Evolutionary conservation across 2,113 vertebrate species (phyloP), one percentile per base, ranked within the genome.

Genomic region (Tenrec ecaudatus): DNA sequence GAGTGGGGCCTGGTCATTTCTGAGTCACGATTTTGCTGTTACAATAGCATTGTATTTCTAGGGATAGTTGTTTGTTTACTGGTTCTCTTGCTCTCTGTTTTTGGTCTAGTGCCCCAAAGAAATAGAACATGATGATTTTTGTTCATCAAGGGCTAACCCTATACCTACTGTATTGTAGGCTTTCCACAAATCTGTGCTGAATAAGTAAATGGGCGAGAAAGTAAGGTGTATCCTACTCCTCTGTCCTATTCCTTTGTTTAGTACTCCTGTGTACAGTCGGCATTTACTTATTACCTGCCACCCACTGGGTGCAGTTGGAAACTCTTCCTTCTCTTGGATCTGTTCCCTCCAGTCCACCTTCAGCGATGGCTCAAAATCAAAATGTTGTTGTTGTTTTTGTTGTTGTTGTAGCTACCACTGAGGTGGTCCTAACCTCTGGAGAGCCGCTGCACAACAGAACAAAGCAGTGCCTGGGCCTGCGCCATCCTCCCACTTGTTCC

Each of bases 21-120:
- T 53, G 47, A 53, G 47, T 53, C 47, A 53, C 47, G 47, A 53
- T 53, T 53, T 53, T 53, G 47, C 47, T 12, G 47, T 53, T 53
- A 5, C 47, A 53, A 53, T 31, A 88, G 33, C 33, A 57, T 25
- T 47, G 27, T 27, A 31, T 43, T 94, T 68, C n/a, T 0, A 29
- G 6, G 19, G 23, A 3, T 75, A 36, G 75, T 89, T 43, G 43
- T 86, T 89, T 90, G 33, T 29, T 90, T 90, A n/a, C 40, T 90
- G n/a, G 77, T 12, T 86, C 33, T 86, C 33, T 88, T 33, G n/a
- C 17, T 15, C 47, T 36, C 20, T 7, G 6, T 31, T 94, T 64
- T 68, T 6, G 31, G 33, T 36, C 82, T 87, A 47, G 79, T 27
- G 19, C 3, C 76, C 23, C 27, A 8, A 69, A 14, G 66, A 25